These are phyloP conservation scores for Hartigia nigra DNA, from an alignment of 2,888 invertebrate genomes.

Conservation along the genomic window DNA sequence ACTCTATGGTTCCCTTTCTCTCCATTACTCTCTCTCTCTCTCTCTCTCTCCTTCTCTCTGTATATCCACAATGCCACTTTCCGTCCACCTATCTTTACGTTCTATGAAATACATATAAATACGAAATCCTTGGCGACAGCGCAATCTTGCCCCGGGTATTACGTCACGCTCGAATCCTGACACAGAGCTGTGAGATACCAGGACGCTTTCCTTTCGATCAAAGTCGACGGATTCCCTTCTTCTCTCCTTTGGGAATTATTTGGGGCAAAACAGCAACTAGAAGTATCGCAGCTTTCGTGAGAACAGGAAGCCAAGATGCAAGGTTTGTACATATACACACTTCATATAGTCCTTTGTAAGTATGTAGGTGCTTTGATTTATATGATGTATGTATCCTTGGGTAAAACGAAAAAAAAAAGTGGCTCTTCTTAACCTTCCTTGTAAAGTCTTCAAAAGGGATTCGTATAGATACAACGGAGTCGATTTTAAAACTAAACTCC, in stretches of 20 bases:
- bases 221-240: slow-evolving; percentile 17
- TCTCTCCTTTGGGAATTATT: slow-evolving; percentile 15
- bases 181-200: slow-evolving; percentile 1
- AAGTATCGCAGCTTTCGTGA: not conserved
- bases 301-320: not conserved
- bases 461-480: slow-evolving; percentile 26
- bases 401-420: not conserved
- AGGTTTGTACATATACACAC: not conserved
- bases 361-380: not conserved
- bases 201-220: slow-evolving; percentile 11
- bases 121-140: slow-evolving; percentile 35
- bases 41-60: slow-evolving; percentile 12
- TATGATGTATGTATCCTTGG: not conserved
- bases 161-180: slow-evolving; percentile 25
- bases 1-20: slow-evolving; percentile 17
- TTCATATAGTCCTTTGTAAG: not conserved
- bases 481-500: slow-evolving; percentile 56
- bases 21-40: slow-evolving; percentile 5
- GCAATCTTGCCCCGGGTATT: slow-evolving; percentile 30
- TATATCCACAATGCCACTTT: slow-evolving; percentile 12
- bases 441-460: not conserved
- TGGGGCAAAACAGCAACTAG: slow-evolving; percentile 30
- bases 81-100: slow-evolving; percentile 32
- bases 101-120: slow-evolving; percentile 38
- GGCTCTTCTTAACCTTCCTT: not conserved